Base-by-base conservation (phyloP, 1,140 invertebrate genomes). In the Bradysia coprophila region DNA sequence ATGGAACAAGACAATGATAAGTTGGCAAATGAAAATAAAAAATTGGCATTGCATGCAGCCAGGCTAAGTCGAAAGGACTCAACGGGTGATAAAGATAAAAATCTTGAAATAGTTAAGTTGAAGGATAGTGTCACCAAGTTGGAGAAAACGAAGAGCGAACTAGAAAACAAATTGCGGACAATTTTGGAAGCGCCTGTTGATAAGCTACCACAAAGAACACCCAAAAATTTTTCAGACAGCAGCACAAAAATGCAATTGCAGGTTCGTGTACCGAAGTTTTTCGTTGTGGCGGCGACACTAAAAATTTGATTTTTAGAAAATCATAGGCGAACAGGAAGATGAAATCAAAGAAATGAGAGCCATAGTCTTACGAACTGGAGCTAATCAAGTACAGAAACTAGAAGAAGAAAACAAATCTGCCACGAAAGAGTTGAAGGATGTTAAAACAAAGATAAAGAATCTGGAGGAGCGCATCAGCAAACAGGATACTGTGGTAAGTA, bases 1-100 rank as follows among this genome's bases (percentile, higher is more conserved):
- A 54, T 84, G 31, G 81, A 85, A 61, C 59, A 62, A 9, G 81
- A 86, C 51, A 81, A 82, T 57, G 81, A 85, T 49, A 78, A 76
- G 53, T 51, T 84, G 24, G 60, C 62, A 42, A 64, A 71, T 32
- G 81, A 85, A 56, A 84, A 84, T 53, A 80, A 76, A 52, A 70
- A 71, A 43, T 54, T 80, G 49, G 64, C 65, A 56, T 58, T 59
- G 18, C 45, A 49, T 16, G 43, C 46, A 0, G 33, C 33, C 5
- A 6, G 33, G 4, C 15, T 16, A n/a, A 16, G 6, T 15, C 5
- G 33, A 28, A 28, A 28, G 24, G 24, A 28, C 13, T 28, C 24
- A 8, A 28, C 6, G 6, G 13, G 24, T 13, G 13, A 28, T 28
- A 9, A 36, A 16, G 33, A 36, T n/a, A 36, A 36, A 16, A 36